Base-by-base conservation (phyloP, 1,140 invertebrate genomes). In the Copidosoma floridanum region DNA sequence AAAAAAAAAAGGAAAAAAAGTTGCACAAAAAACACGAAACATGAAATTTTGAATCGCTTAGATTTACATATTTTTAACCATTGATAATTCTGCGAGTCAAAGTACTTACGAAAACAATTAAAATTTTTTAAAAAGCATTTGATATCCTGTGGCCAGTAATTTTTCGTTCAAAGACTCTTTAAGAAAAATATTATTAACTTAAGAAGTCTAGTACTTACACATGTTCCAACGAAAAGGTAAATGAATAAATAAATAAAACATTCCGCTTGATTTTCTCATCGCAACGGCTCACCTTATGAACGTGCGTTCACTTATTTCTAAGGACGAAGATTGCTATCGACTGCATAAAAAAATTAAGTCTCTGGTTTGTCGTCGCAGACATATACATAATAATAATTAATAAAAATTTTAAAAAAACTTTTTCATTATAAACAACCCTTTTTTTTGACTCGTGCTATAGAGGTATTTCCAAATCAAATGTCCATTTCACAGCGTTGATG, bases 21-120 rank as follows among this genome's bases (percentile, higher is more conserved):
- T 55, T 48, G 44, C 54, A 57, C 54, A 57, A 57, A 48, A 26
- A 38, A 56, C n/a, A n/a, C 8, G 53, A 48, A 46, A 56, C 29
- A 47, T 46, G 27, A 47, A 46, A 47, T 16, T 37, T 37, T 23
- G n/a, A 41, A 53, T 55, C 40, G n/a, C 20, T 14, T 56, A 47
- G 14, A 18, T 44, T 47, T 56, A 56, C 37, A 11, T 44, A 47
- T 47, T n/a, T n/a, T n/a, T n/a, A n/a, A n/a, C n/a, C n/a, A 56
- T 44, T 35, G n/a, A 8, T 44, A 44, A 43, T 44, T 10, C n/a
- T n/a, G n/a, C n/a, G n/a, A n/a, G n/a, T n/a, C n/a, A n/a, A n/a
- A n/a, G n/a, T n/a, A n/a, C n/a, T n/a, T n/a, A n/a, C n/a, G n/a
- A n/a, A n/a, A n/a, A n/a, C n/a, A n/a, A n/a, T n/a, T n/a, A n/a